A percentile compares a stretch with the other conserved stretches of the same genome.
These are phyloP conservation scores for Dascyllus trimaculatus DNA, from an alignment of 2,113 vertebrate species.

Conservation along the genomic window DNA sequence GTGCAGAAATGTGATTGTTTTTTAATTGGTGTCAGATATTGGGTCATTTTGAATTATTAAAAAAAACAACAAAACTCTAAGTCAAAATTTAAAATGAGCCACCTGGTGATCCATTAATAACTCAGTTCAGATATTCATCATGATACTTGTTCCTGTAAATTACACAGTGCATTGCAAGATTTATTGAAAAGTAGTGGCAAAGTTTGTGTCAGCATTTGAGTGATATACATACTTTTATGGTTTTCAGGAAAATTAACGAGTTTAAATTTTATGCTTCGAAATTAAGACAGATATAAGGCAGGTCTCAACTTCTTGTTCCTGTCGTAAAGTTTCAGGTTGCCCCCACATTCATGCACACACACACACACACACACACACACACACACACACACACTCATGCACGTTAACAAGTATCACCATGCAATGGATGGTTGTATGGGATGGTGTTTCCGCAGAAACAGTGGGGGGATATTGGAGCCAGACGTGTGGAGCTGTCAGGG, in stretches of 20 bases:
- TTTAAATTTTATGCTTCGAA: conserved; percentile 31
- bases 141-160: background rate
- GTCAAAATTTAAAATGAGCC: background rate
- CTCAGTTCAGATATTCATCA: background rate
- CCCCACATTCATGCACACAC: background rate
- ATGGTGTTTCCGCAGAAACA: conserved; percentile 81
- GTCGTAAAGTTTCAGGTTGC: conserved; percentile 26
- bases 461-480: conserved; percentile 85
- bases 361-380: conserved; percentile 18
- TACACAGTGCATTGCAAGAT: background rate
- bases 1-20: conserved; percentile 33
- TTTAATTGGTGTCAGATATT: conserved; percentile 26
- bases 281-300: conserved; percentile 27
- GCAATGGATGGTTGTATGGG: conserved; percentile 71
- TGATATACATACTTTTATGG: background rate
- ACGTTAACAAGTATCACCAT: conserved; percentile 71
- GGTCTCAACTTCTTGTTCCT: conserved; percentile 50
- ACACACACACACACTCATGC: conserved; percentile 6
- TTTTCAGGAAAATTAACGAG: conserved; percentile 13
- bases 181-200: background rate
- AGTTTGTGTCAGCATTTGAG: background rate
- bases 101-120: background rate
- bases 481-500: conserved; percentile 82
- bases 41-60: background rate
- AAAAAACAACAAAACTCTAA: background rate